Evolutionary conservation across 1,140 invertebrate species (phyloP), one percentile per base, ranked within the genome.

Genomic region (Drosophila melanica): DNA sequence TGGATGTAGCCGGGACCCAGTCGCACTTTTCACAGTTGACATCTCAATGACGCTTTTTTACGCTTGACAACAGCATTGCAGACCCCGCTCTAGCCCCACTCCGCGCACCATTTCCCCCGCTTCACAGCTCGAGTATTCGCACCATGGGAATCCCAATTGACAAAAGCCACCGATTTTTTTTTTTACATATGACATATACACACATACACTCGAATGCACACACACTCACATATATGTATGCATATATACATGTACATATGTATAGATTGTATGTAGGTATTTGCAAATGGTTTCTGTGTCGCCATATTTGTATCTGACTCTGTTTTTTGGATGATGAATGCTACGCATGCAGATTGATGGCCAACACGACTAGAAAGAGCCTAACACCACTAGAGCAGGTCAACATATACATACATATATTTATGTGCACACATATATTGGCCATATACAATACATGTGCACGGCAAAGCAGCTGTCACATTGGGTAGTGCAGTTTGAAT

Each of bases 1-100:
- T 64, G 66, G 33, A 65, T 30, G 59, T 64, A 33, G 60, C 16
- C 48, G 30, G 18, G 30, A 33, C 70, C 51, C 67, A 51, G 70
- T 66, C 57, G 65, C 74, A 86, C 82, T 87, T 87, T 86, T 86
- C 82, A 87, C 73, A 81, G 75, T 77, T 86, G 82, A 87, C 82
- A 86, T 86, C 82, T 86, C 82, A 77, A 87, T 86, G 79, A 73
- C 45, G 65, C 35, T 71, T 60, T 62, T 84, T 77, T 47, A 70
- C 68, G 81, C 64, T 51, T 80, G 55, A 69, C 72, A 84, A 62
- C 76, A 69, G 48, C 39, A 30, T 30, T 47, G 58, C 41, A 47
- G 45, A 33, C 37, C n/a, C 6, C 9, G 7, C 11, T 23, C 42
- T 33, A 14, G 14, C 4, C n/a, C 16, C 18, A n/a, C 5, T 39